A percentile compares a stretch with the other conserved stretches of the same genome.
phyloP scores from a whole-genome alignment of 2,113 vertebrate genomes.

The Saguinus midas region DNA sequence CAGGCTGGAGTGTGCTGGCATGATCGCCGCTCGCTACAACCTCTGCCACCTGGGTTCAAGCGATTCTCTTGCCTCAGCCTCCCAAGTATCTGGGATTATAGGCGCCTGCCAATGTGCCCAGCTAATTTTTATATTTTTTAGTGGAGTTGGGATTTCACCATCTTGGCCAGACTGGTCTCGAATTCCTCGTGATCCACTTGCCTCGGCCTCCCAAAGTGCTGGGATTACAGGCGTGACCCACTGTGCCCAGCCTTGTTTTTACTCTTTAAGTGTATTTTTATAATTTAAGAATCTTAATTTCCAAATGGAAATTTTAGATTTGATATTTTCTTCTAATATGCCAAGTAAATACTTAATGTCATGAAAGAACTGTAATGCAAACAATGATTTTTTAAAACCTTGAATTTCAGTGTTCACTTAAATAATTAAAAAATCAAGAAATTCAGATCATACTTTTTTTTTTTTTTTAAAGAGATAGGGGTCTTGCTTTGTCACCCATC shows the following conservation, averaged over 20 bases:
- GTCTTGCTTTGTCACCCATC: too few species aligned
- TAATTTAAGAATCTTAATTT: constrained; percentile 40
- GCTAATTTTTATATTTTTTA: background rate
- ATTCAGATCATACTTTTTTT: background rate
- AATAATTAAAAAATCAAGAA: background rate
- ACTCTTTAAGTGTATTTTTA: background rate
- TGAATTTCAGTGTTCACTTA: background rate
- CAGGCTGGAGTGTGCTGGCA: background rate
- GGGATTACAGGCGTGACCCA: background rate
- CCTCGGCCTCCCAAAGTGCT: background rate
- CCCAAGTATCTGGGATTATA: background rate
- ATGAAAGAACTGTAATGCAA: background rate
- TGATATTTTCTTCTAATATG: constrained; percentile 25
- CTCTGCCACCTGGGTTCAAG: background rate
- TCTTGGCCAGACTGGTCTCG: background rate
- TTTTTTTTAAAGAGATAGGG: too few species aligned
- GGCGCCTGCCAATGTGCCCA: background rate
- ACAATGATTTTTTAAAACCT: background rate
- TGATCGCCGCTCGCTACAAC: background rate
- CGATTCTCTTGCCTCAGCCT: background rate
- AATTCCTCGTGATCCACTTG: background rate
- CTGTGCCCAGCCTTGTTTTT: background rate
- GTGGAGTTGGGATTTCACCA: background rate
- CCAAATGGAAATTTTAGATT: background rate
- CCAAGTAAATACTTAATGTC: constrained; percentile 7